Evolutionary conservation across 2,888 invertebrate species (phyloP).

Genomic region (Tortrix viridana): DNA sequence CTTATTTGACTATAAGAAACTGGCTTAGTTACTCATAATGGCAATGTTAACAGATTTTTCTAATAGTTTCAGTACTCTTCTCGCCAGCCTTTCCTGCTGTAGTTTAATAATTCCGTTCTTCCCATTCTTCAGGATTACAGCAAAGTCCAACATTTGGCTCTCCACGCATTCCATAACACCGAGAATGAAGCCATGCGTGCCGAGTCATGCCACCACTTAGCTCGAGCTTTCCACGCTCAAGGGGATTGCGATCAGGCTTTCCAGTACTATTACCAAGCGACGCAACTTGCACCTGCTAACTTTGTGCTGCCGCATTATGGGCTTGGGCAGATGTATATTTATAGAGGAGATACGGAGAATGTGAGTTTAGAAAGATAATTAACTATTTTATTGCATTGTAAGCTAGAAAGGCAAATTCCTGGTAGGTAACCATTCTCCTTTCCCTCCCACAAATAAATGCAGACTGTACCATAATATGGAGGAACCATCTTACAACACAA

Average conservation of each 20-base stretch:
- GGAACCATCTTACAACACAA: no score
- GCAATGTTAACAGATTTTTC: no score
- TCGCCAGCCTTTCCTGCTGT: not conserved
- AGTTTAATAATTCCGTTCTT: not conserved
- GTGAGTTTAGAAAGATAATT: constrained; percentile 77
- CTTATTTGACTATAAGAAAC: no score
- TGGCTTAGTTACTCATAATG: no score
- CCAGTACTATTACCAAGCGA: constrained; percentile 99
- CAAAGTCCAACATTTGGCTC: constrained; percentile 97
- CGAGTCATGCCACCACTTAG: constrained; percentile 99
- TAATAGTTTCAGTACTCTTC: no score
- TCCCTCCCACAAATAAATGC: no score
- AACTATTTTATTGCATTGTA: no score
- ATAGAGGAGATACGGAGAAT: constrained; percentile 97
- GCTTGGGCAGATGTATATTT: constrained; percentile 99
- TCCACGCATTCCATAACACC: constrained; percentile 99
- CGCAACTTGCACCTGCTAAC: constrained; percentile 97
- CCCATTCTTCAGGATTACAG: constrained; percentile 89
- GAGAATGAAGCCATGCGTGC: constrained; percentile 99
- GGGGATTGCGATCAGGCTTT: constrained; percentile 98
- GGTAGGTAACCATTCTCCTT: no score
- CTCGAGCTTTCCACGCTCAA: constrained; percentile 97
- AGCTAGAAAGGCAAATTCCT: no score
- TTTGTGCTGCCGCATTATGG: constrained; percentile 99
- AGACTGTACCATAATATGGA: no score